A percentile compares a stretch with the other conserved stretches of the same genome.
phyloP scores from a whole-genome alignment of 1,140 invertebrate species.

The Branchinecta lynchi region DNA sequence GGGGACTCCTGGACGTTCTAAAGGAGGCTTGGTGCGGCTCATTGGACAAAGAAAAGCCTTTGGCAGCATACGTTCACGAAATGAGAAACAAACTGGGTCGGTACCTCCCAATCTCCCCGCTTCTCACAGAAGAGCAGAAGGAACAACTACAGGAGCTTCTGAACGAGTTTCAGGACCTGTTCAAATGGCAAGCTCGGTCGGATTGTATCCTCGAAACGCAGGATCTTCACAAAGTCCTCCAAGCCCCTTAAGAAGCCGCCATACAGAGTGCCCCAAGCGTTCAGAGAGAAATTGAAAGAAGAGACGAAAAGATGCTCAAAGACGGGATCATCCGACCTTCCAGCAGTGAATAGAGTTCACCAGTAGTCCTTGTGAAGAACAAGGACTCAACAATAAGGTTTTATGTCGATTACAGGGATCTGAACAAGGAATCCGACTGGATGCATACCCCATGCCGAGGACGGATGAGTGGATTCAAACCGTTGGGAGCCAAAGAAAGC shows the following conservation, averaged over 20 bases:
- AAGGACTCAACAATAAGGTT: conserved; percentile 33
- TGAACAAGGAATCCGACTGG: no score
- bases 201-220: no score
- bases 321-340: conserved; percentile 35
- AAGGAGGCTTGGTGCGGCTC: background rate
- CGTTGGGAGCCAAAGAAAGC: conserved; percentile 28
- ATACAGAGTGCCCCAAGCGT: no score
- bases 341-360: conserved; percentile 33
- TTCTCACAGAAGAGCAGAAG: no score
- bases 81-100: background rate
- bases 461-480: conserved; percentile 33
- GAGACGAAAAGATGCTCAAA: conserved; percentile 24
- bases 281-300: no score
- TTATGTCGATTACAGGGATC: conserved; percentile 36
- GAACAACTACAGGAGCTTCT: no score
- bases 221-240: no score
- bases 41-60: background rate
- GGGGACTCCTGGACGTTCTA: background rate
- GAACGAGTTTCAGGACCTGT: no score
- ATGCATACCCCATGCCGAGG: conserved; percentile 36
- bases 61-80: background rate
- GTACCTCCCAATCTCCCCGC: no score
- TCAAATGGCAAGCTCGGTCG: no score
- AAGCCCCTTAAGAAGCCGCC: no score
- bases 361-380: conserved; percentile 37